Percentiles rank a stretch among this genome's conserved stretches.
These are phyloP conservation scores for Leptogaster cylindrica DNA, from an alignment of 2,888 invertebrate species.

Conservation along the genomic window DNA sequence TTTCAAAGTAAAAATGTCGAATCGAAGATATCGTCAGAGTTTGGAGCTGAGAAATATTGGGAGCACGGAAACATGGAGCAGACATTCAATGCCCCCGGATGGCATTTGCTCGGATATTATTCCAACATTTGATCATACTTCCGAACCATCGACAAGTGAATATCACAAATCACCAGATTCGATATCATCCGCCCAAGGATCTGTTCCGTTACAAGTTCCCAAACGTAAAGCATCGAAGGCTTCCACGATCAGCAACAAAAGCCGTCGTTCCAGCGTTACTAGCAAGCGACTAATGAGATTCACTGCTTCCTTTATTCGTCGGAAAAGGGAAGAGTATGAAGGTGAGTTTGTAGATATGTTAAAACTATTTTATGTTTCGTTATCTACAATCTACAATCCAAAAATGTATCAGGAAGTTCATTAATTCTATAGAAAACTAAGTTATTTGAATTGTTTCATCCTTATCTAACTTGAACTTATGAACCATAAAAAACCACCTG, in stretches of 20 bases:
- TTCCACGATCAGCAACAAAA: constrained; percentile 52
- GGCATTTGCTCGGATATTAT: constrained; percentile 57
- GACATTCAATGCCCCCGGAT: constrained; percentile 58
- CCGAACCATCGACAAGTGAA: constrained; percentile 42
- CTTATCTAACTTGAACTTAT: no score
- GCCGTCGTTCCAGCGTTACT: constrained; percentile 51
- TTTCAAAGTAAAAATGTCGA: constrained; percentile 10
- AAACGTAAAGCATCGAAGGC: constrained; percentile 56
- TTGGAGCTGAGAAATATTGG: constrained; percentile 11
- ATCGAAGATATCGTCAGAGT: constrained; percentile 21
- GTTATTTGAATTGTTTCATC: no score
- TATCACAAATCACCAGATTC: constrained; percentile 26
- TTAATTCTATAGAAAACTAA: no score
- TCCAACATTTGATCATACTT: constrained; percentile 54
- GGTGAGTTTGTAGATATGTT: no score
- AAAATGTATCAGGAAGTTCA: no score
- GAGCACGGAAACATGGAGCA: constrained; percentile 55
- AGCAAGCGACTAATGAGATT: constrained; percentile 51
- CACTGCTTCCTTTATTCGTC: constrained; percentile 57
- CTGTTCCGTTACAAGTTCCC: constrained; percentile 14
- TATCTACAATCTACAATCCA: no score
- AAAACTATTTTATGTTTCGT: no score
- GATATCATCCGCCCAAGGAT: constrained; percentile 1
- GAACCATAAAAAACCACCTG: no score
- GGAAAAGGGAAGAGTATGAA: constrained; percentile 58